These are phyloP conservation scores for Danio choprae DNA, from an alignment of 2,797 vertebrate genomes.

Conservation along the genomic window DNA sequence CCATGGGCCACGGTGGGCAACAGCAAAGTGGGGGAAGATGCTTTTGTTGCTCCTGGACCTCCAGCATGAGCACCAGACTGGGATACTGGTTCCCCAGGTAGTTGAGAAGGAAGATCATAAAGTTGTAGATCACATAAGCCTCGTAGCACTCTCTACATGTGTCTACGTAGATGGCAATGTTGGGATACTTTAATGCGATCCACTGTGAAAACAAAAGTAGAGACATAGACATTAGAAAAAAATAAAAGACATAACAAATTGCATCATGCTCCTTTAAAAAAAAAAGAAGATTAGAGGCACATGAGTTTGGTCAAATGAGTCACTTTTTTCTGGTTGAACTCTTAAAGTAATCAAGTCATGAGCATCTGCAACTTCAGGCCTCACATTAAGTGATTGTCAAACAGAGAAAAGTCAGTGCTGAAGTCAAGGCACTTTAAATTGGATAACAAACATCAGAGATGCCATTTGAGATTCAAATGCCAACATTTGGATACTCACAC, in stretches of 20 bases:
- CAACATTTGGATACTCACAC: conserved; percentile 83
- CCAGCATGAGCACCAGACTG: conserved; percentile 92
- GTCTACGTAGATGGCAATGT: conserved; percentile 97
- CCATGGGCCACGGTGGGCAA: conserved; percentile 96
- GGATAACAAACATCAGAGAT: background rate
- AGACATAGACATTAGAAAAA: background rate
- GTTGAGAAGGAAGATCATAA: conserved; percentile 97
- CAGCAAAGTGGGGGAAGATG: conserved; percentile 96
- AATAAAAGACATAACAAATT: conserved; percentile 5
- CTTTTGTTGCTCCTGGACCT: conserved; percentile 95
- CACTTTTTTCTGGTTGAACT: conserved; percentile 6
- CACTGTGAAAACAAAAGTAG: conserved; percentile 77
- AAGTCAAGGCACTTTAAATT: background rate
- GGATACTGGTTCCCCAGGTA: conserved; percentile 94
- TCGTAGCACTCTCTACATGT: conserved; percentile 99
- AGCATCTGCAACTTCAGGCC: conserved; percentile 6
- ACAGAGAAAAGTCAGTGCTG: background rate
- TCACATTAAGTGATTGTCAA: conserved; percentile 11
- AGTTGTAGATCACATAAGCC: conserved; percentile 99
- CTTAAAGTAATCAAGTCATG: conserved; percentile 14
- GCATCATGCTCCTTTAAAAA: background rate
- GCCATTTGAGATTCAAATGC: background rate
- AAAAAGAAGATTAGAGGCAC: conserved; percentile 10
- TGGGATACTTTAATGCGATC: conserved; percentile 95
- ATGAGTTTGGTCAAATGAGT: conserved; percentile 6